phyloP scores from a whole-genome alignment of 2,113 vertebrate genomes.

The Galemys pyrenaicus region DNA sequence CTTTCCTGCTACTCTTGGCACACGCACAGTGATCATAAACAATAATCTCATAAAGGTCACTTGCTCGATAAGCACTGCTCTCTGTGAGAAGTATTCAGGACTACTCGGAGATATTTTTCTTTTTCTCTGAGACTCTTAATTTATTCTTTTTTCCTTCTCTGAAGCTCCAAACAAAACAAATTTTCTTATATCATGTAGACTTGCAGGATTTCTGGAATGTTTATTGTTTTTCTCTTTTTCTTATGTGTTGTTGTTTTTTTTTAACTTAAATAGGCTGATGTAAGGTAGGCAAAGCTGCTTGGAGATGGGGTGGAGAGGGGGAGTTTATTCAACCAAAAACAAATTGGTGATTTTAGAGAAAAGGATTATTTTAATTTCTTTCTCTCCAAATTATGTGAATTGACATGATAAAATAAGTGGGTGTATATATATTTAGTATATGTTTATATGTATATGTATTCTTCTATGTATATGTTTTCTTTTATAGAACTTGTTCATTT shows the following conservation, averaged over 20 bases:
- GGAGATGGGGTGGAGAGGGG: neutral
- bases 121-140: conserved; percentile 60
- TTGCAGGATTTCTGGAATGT: neutral
- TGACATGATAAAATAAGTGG: conserved; percentile 7
- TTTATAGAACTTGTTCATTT: conserved; percentile 15
- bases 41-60: conserved; percentile 88
- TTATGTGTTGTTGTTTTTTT: neutral
- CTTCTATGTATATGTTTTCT: neutral
- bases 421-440: no score
- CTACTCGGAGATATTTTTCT: conserved; percentile 67
- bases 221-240: conserved; percentile 42
- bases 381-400: neutral
- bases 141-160: conserved; percentile 64
- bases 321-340: neutral
- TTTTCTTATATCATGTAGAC: conserved; percentile 18
- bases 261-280: conserved; percentile 8
- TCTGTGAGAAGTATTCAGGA: conserved; percentile 69
- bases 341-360: conserved; percentile 46
- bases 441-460: neutral
- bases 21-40: conserved; percentile 84
- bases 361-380: conserved; percentile 23
- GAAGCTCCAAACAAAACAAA: conserved; percentile 50
- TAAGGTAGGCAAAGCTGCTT: neutral
- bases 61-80: conserved; percentile 76
- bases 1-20: conserved; percentile 80